These are phyloP conservation scores for Vanacampus margaritifer DNA, from an alignment of 2,113 vertebrate genomes.

Conservation along the genomic window DNA sequence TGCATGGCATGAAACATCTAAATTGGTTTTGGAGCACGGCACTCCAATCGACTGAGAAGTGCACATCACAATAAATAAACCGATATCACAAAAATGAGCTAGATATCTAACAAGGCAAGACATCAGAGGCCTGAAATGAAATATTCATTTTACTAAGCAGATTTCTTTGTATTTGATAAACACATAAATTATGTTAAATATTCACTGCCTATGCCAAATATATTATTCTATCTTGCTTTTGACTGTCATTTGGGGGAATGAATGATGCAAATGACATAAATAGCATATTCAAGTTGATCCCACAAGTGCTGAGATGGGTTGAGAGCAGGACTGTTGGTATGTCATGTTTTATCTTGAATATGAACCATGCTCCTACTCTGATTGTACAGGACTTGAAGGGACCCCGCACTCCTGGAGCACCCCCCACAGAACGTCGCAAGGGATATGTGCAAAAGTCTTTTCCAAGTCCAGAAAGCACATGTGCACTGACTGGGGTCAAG, in stretches of 20 bases:
- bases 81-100: background rate
- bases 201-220: background rate
- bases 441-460: background rate
- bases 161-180: background rate
- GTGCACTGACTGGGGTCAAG: background rate
- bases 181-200: background rate
- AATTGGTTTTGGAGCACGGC: constrained; percentile 40
- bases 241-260: background rate
- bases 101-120: background rate
- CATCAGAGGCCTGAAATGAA: background rate
- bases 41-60: constrained; percentile 34
- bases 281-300: background rate
- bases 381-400: background rate
- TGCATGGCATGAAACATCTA: constrained; percentile 31
- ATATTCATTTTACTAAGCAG: background rate
- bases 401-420: background rate
- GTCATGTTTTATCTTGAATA: background rate
- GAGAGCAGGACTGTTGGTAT: background rate
- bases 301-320: background rate
- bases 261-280: background rate
- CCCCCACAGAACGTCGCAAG: background rate
- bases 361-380: background rate
- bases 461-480: background rate
- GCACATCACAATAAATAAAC: constrained; percentile 16
- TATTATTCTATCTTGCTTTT: background rate